A percentile compares a stretch with the other conserved stretches of the same genome.
These are phyloP conservation scores for Pristionchus maxplancki DNA, from an alignment of 2,888 invertebrate genomes.

Conservation along the genomic window DNA sequence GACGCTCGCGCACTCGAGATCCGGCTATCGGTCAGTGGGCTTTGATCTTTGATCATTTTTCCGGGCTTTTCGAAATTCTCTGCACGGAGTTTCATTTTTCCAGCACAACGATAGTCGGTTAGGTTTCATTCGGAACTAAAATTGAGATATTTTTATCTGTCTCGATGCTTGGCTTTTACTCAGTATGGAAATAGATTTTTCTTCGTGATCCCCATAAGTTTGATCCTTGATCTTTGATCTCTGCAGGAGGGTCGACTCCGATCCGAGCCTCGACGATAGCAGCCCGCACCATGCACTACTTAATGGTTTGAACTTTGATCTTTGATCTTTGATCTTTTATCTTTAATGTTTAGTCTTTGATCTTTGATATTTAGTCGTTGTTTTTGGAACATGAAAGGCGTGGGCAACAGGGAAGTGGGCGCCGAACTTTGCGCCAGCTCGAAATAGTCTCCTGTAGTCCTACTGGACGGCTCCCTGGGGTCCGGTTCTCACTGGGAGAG, in stretches of 20 bases:
- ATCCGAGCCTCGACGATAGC: slow-evolving; percentile 50
- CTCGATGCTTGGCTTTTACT: too few relatives aligned
- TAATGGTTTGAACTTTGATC: neutral
- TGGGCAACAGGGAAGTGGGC: neutral
- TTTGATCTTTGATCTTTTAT: neutral
- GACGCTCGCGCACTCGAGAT: slow-evolving; percentile 45
- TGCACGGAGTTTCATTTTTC: neutral
- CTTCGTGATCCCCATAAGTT: too few relatives aligned
- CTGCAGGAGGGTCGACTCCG: slow-evolving; percentile 40
- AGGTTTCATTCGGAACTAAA: neutral
- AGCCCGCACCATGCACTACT: slow-evolving; percentile 45
- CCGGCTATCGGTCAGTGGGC: slow-evolving; percentile 55
- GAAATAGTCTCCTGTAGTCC: slow-evolving; percentile 31
- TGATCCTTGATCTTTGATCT: neutral
- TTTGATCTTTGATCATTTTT: slow-evolving; percentile 52
- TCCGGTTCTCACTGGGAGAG: neutral
- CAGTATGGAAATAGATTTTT: too few relatives aligned
- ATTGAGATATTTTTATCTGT: neutral
- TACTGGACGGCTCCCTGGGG: neutral
- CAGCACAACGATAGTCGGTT: too few relatives aligned
- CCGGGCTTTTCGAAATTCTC: neutral
- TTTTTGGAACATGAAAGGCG: neutral
- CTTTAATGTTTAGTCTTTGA: neutral
- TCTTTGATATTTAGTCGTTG: neutral
- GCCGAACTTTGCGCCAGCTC: neutral